These are phyloP conservation scores for Callyntrura guangdongensis DNA, from an alignment of 2,888 invertebrate genomes.

Conservation along the genomic window DNA sequence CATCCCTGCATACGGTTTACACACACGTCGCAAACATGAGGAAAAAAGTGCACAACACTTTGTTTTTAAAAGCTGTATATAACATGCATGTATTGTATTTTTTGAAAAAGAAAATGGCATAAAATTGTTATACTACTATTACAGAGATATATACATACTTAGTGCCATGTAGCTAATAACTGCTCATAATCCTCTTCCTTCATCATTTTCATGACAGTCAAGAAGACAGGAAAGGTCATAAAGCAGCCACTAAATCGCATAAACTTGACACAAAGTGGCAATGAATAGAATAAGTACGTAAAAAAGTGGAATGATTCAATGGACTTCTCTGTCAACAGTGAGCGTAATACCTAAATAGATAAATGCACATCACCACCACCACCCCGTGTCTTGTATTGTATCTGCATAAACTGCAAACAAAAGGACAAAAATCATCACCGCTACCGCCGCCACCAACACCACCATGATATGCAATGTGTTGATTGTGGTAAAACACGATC, in stretches of 20 bases:
- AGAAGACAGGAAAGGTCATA: constrained; percentile 75
- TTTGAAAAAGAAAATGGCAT: neutral
- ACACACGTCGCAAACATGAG: neutral
- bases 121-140: neutral
- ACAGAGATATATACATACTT: neutral
- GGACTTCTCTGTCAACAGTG: constrained; percentile 69
- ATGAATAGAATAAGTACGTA: constrained; percentile 69
- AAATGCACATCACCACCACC: constrained; percentile 37
- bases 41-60: neutral
- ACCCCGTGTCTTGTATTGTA: constrained; percentile 48
- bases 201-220: constrained; percentile 64
- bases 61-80: neutral
- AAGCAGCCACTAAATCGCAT: constrained; percentile 70
- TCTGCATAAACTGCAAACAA: constrained; percentile 36
- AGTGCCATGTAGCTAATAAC: neutral
- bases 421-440: constrained; percentile 54
- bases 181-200: constrained; percentile 43
- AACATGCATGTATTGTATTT: neutral
- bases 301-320: constrained; percentile 73
- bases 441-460: constrained; percentile 7
- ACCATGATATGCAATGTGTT: constrained; percentile 13
- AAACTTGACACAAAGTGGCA: constrained; percentile 78
- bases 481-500: constrained; percentile 70
- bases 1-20: too few species aligned
- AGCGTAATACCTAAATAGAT: constrained; percentile 23